Base-by-base conservation (phyloP, 2,113 vertebrate genomes). In the Craseonycteris thonglongyai region DNA sequence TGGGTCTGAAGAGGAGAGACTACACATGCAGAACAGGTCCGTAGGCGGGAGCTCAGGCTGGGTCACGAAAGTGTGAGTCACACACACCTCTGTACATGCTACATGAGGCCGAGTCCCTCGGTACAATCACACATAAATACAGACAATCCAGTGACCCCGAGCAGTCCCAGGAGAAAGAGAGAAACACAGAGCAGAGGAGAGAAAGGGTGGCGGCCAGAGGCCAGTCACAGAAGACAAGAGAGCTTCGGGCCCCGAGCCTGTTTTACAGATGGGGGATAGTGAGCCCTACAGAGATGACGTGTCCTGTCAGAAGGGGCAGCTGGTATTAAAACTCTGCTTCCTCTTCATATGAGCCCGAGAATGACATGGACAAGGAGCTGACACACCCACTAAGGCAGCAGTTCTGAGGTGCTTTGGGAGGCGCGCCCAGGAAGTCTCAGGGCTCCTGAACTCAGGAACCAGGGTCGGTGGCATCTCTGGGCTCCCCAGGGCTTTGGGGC, bases 81-180 rank as follows among this genome's bases (percentile, higher is more conserved):
- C 4, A 94, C 58, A 83, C 4, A 94, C 18, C 59, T 28, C 90
- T 90, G 65, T n/a, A 94, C 94, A 95, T 93, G 95, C 96, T 95
- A 96, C 94, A 83, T 88, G 79, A 96, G 88, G 88, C 96, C 42
- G 74, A 72, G 45, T 65, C 83, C 71, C 86, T 95, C 40, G 54
- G 69, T 24, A 95, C 89, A 61, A 56, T 85, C 95, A 95, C 93
- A 95, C 2, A 94, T 5, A 92, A 82, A 95, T 45, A 93, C 24
- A 61, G 59, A 95, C 38, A 59, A 38, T 47, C 38, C 42, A 80
- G 74, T 9, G 72, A 76, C 83, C 86, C 79, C 16, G 38, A 82
- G 76, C 74, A 47, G 38, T 84, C 83, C 72, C 68, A 69, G 82
- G 88, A 71, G 78, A 74, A 81, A 95, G 26, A 26, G 58, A 30